Evolutionary conservation across 2,888 invertebrate species (phyloP).

Genomic region (Euzetes globulus): DNA sequence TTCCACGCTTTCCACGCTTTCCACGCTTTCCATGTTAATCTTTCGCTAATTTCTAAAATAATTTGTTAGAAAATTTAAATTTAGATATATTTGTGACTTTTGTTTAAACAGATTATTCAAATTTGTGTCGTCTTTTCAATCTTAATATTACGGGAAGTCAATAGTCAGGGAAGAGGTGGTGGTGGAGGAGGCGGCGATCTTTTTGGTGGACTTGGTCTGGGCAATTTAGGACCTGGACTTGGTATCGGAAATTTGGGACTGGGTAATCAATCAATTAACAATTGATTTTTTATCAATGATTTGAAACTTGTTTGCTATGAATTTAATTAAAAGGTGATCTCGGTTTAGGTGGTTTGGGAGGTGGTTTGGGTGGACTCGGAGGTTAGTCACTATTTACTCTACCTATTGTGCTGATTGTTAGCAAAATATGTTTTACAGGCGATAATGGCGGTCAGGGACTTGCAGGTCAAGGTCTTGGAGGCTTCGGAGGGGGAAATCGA

Average conservation of each 20-base stretch:
- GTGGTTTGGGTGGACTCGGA: slow-evolving; percentile 17
- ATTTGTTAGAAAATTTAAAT: too few species aligned
- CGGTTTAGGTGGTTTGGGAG: slow-evolving; percentile 20
- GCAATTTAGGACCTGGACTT: slow-evolving; percentile 32
- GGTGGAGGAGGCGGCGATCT: slow-evolving; percentile 31
- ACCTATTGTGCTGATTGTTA: too few species aligned
- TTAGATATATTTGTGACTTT: too few species aligned
- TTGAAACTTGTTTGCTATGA: too few species aligned
- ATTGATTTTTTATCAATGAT: too few species aligned
- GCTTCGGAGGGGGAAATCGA: neutral
- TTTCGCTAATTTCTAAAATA: too few species aligned
- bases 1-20: too few species aligned
- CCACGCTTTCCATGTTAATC: too few species aligned
- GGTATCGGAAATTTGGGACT: slow-evolving; percentile 27
- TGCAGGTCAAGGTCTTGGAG: neutral
- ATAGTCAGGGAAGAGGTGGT: slow-evolving; percentile 32
- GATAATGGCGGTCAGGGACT: neutral
- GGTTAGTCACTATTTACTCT: neutral
- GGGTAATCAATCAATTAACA: neutral
- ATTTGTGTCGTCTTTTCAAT: neutral
- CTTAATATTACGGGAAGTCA: neutral
- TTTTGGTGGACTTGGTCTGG: slow-evolving; percentile 31
- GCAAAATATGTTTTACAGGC: neutral
- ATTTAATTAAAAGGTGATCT: neutral
- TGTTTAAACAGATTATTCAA: slow-evolving; percentile 12